Evolutionary conservation across 2,888 invertebrate species (phyloP).

Genomic region (Caradrina kadenii): DNA sequence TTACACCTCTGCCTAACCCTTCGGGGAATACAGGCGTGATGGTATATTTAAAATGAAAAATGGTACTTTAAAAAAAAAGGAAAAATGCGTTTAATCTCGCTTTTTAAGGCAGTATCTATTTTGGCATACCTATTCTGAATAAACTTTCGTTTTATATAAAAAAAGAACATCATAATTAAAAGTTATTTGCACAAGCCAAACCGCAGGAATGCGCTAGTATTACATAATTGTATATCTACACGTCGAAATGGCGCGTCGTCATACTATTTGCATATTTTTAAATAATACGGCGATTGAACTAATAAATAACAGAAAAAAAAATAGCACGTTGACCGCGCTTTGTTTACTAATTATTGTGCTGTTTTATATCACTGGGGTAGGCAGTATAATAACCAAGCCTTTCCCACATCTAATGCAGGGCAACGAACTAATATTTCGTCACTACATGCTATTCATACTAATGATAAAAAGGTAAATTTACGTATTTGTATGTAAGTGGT

Average conservation of each 20-base stretch:
- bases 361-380: background rate
- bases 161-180: background rate
- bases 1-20: too few relatives aligned
- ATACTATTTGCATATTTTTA: constrained; percentile 48
- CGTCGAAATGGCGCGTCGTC: constrained; percentile 14
- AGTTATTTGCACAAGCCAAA: constrained; percentile 5
- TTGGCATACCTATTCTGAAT: too few relatives aligned
- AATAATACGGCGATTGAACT: constrained; percentile 36
- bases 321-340: constrained; percentile 24
- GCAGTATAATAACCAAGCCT: background rate
- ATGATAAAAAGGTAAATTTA: too few relatives aligned
- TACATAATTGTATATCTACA: constrained; percentile 10
- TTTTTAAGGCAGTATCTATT: too few relatives aligned
- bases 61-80: too few relatives aligned
- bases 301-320: constrained; percentile 40
- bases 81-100: too few relatives aligned
- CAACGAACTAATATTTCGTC: background rate
- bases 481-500: too few relatives aligned
- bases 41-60: too few relatives aligned
- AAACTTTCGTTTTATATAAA: background rate
- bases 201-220: constrained; percentile 1
- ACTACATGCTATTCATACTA: background rate
- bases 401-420: too few relatives aligned
- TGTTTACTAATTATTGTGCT: constrained; percentile 32
- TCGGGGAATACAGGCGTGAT: too few relatives aligned